A percentile compares a stretch with the other conserved stretches of the same genome.
Conservation (phyloP, 1,140 invertebrate genomes). For the Chionoecetes opilio region DNA sequence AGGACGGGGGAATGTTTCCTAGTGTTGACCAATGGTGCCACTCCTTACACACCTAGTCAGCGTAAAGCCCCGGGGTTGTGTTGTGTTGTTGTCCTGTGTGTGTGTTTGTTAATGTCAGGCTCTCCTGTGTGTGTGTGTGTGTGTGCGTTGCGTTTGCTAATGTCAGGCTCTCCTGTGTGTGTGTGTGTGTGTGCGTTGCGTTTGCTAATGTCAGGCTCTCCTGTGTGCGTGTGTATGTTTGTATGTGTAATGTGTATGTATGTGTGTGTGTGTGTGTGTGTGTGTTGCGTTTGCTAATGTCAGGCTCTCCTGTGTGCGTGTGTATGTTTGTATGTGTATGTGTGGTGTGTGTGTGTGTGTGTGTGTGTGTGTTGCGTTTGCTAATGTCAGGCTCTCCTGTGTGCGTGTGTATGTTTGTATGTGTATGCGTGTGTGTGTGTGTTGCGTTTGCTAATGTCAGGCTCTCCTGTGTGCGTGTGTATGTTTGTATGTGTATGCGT, state of each 20-base stretch:
- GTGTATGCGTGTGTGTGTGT: background rate
- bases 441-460: background rate
- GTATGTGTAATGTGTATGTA: background rate
- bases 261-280: constrained; percentile 56
- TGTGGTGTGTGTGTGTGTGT: background rate
- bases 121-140: background rate
- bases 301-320: background rate
- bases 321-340: background rate
- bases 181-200: background rate
- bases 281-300: no score
- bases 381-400: no score
- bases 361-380: background rate
- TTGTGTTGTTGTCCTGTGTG: background rate
- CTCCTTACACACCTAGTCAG: background rate
- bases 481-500: background rate
- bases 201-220: background rate
- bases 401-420: background rate
- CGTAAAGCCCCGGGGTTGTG: no score
- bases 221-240: background rate
- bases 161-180: background rate
- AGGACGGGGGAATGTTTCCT: background rate
- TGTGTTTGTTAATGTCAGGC: background rate
- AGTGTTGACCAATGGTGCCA: background rate
- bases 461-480: background rate
- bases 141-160: no score